Conservation (phyloP, 30 jellyfish, hydroid and myxozoan genomes). For the Cassiopea andromeda region DNA sequence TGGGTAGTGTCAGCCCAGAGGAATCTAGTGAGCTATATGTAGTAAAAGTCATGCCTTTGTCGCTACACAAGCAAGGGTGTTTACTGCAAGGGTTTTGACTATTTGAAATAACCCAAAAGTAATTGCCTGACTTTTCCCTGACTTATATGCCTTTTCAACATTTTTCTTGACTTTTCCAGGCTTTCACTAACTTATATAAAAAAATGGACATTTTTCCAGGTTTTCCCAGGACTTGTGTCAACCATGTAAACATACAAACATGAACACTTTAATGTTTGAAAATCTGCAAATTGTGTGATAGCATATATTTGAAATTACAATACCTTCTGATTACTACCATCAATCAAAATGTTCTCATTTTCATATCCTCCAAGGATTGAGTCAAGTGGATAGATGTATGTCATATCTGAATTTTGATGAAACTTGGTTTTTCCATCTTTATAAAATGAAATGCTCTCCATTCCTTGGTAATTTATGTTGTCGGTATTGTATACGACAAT, state of each 20-base stretch:
- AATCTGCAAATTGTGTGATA: background rate
- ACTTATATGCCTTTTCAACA: no score
- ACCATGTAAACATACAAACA: background rate
- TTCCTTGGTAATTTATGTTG: conserved; percentile 58
- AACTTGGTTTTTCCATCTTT: conserved; percentile 70
- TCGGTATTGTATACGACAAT: conserved; percentile 39
- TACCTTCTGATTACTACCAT: conserved; percentile 63
- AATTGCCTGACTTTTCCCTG: no score
- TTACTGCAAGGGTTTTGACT: no score
- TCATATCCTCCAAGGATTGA: conserved; percentile 70
- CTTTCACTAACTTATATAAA: no score
- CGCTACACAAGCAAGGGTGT: no score
- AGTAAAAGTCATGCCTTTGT: no score
- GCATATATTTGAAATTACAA: background rate
- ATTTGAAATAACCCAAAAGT: no score
- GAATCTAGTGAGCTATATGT: no score
- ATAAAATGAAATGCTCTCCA: conserved; percentile 73
- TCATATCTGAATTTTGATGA: conserved; percentile 59
- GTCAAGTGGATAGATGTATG: conserved; percentile 61
- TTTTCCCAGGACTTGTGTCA: no score
- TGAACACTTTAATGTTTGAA: background rate
- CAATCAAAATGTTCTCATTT: conserved; percentile 45
- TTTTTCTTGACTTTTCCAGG: no score
- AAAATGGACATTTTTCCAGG: no score
- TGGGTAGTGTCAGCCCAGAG: no score